Base-by-base conservation (phyloP, 2,797 vertebrate species). In the Dermochelys coriacea region DNA sequence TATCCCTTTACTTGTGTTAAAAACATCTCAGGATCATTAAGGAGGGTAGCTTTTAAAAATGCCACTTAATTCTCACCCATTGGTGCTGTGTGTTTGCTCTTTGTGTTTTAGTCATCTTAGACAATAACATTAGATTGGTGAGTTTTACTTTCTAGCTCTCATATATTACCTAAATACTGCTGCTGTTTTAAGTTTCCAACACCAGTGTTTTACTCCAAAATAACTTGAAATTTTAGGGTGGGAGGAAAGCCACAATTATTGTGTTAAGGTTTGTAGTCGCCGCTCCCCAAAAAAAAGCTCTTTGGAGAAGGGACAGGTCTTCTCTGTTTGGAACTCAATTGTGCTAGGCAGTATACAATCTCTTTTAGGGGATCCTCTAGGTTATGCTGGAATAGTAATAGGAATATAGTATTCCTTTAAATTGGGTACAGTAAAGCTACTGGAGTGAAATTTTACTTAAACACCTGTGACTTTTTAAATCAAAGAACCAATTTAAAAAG, bases 1-100 rank as follows among this genome's bases (percentile, higher is more conserved):
- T 16, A 23, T 25, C 85, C 3, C 83, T 96, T 95, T 91, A 25
- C 41, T 18, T n/a, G 82, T 91, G 91, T 34, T 79, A 78, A 8
- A 75, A 4, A 2, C 41, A 1, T 83, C 41, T n/a, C 91, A 3
- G 34, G 34, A n/a, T 85, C 84, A 1, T 51, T 47, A 3, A 0
- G 0, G 5, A 57, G 3, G 52, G 31, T 19, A 37, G 25, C 16
- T 37, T 81, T 37, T 51, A 1, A 0, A 10, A 41, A 2, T n/a
- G 18, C 2, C 55, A 14, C 77, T 11, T 27, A 27, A 37, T 54
- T 37, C 15, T 23, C 64, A 1, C 75, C 21, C 11, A 68, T 37
- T 2, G 5, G n/a, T 45, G 49, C 82, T 5, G 25, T 2, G 71
- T 16, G 50, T 27, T 29, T 0, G n/a, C 18, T 37, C 34, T 37